Base-by-base conservation (phyloP, 1,140 invertebrate genomes). In the Neodiprion fabricii region DNA sequence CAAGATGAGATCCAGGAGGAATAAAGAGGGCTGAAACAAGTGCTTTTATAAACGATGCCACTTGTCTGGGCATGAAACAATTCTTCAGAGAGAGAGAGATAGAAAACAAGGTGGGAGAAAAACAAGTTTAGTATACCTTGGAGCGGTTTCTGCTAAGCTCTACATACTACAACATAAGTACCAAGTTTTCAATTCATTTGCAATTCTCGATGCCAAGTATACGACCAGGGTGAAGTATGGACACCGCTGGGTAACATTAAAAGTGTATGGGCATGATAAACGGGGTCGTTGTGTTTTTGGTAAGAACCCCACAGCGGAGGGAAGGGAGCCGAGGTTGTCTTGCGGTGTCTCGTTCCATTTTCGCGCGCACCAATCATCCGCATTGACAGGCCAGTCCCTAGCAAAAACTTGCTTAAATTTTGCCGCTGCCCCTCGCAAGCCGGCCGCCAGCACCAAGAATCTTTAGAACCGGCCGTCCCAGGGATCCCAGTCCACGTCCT, bases 321-420 rank as follows among this genome's bases (percentile, higher is more conserved):
- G 70, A 79, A 76, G 71, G 12, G 14, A 76, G 61, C 73, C 65
- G 47, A 70, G 50, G 79, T 77, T 79, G 80, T 82, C 80, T 82
- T 78, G 74, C 75, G 78, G 75, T 81, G 78, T 84, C 81, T 79
- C 79, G 79, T 83, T 81, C 83, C 81, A 83, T 84, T 85, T 84
- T 85, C 79, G 73, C 80, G 78, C 75, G 79, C 79, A 85, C 83
- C 82, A 85, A 84, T 85, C 84, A 85, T 85, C 80, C 75, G 78
- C 81, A 84, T 83, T 81, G 84, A 85, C 82, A 85, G 79, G 77
- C 78, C 70, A 71, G 78, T 81, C 81, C 77, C 49, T 40, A 66
- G 79, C 79, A 85, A 85, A 85, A 85, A 85, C 79, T 83, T 80
- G 80, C 82, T 85, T 83, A 83, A 83, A 84, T 84, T 84, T 77